These are phyloP conservation scores for Phenacoccus solenopsis DNA, from an alignment of 1,140 invertebrate genomes.

Conservation along the genomic window DNA sequence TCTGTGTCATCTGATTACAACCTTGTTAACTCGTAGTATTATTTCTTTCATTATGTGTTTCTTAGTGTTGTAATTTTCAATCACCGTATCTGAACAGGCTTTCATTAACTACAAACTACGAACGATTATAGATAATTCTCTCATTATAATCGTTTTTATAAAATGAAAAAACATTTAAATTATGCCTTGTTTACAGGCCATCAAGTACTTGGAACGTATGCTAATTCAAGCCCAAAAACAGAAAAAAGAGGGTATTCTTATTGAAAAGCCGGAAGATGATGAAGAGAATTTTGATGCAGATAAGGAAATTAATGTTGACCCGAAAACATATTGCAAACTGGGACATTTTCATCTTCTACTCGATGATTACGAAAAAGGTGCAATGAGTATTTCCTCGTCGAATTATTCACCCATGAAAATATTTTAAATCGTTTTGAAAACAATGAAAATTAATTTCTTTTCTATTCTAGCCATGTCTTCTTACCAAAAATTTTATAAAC, in stretches of 20 bases:
- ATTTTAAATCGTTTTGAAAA: background rate
- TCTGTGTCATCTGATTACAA: background rate
- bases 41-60: too few species aligned
- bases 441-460: constrained; percentile 22
- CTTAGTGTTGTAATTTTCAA: background rate
- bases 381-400: constrained; percentile 4
- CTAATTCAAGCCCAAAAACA: constrained; percentile 50
- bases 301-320: constrained; percentile 65
- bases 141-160: background rate
- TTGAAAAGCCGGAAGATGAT: constrained; percentile 25
- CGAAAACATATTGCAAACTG: constrained; percentile 82
- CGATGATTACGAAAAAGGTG: constrained; percentile 84
- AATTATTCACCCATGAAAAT: background rate
- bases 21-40: background rate
- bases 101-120: too few species aligned
- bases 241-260: constrained; percentile 34
- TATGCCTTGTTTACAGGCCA: constrained; percentile 37
- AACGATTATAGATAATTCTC: too few species aligned
- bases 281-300: constrained; percentile 20
- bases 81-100: too few species aligned
- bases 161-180: constrained; percentile 18
- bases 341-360: constrained; percentile 85
- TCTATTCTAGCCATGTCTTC: constrained; percentile 73
- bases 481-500: constrained; percentile 78
- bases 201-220: constrained; percentile 72